Base-by-base conservation (phyloP, 2,797 vertebrate species). In the Falco columbarius region DNA sequence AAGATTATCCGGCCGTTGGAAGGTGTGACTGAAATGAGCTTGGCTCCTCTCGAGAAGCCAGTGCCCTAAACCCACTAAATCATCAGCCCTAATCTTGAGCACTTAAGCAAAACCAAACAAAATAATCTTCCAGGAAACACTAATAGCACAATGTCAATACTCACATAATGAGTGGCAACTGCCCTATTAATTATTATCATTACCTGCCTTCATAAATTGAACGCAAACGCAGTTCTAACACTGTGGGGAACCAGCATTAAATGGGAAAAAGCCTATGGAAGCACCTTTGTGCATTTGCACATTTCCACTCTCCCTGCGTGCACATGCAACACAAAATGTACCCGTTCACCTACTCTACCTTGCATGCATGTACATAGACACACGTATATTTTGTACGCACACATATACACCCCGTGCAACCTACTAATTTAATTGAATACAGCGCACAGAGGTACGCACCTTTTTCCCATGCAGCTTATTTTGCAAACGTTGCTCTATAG, bases 71-170 rank as follows among this genome's bases (percentile, higher is more conserved):
- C 91, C 94, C 93, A 51, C 88, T 97, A 97, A 98, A 97, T 97
- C 92, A 96, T 89, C 4, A 6, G 36, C 91, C 97, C 77, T 95
- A 93, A 97, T 97, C 97, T 97, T 90, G 63, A 92, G 95, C 95
- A 94, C 75, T 97, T 96, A 94, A 93, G 86, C 65, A 89, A 97
- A 98, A 97, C 66, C 96, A 98, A 98, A 98, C 96, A 97, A 94
- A 96, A 97, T 94, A 96, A 97, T 97, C 96, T 97, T 97, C 89
- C 95, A 96, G 95, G 94, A 98, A 98, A 97, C 89, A 90, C 86
- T 96, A 97, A 97, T 85, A 95, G 93, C 2, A 0, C 63, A 55
- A 36, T 95, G 95, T 98, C 97, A 97, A 97, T 95, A 97, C 79
- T 88, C 91, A 93, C 93, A 89, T 96, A 68, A 16, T 93, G 94